phyloP scores from a whole-genome alignment of 35 echinoderm and acorn worm genomes.

The Acanthaster planci region DNA sequence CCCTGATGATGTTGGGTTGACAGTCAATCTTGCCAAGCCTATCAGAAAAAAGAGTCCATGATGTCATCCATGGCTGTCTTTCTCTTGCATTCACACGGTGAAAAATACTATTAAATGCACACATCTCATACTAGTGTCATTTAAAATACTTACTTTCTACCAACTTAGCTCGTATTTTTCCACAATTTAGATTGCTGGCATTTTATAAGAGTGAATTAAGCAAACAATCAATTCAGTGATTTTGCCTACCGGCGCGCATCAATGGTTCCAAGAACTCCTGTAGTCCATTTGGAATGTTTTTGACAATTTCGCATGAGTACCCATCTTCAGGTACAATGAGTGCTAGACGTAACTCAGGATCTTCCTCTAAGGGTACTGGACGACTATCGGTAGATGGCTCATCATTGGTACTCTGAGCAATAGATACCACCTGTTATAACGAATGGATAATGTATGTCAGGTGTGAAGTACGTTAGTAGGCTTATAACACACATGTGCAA shows the following conservation, averaged over 20 bases:
- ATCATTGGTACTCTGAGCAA: slow-evolving; percentile 64
- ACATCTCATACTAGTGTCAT: no score
- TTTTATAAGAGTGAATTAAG: not conserved
- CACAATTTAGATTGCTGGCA: not conserved
- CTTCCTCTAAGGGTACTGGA: slow-evolving; percentile 81
- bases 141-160: not conserved
- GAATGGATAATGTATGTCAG: no score
- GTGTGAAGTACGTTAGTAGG: no score
- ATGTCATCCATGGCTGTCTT: no score
- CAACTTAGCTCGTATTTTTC: not conserved
- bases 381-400: slow-evolving; percentile 66
- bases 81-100: no score
- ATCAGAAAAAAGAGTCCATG: not conserved
- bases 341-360: slow-evolving; percentile 76
- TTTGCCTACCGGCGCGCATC: slow-evolving; percentile 56
- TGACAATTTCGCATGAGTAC: slow-evolving; percentile 93
- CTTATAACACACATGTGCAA: no score
- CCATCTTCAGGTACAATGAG: slow-evolving; percentile 94
- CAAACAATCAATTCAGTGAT: no score
- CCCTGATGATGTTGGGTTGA: slow-evolving; percentile 29
- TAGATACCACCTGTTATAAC: slow-evolving; percentile 55
- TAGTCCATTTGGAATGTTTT: slow-evolving; percentile 86
- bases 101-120: no score
- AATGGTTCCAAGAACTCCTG: slow-evolving; percentile 85
- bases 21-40: slow-evolving; percentile 34